Evolutionary conservation across 2,113 vertebrate genomes (phyloP).

Genomic region (Anser brachyrhynchus): DNA sequence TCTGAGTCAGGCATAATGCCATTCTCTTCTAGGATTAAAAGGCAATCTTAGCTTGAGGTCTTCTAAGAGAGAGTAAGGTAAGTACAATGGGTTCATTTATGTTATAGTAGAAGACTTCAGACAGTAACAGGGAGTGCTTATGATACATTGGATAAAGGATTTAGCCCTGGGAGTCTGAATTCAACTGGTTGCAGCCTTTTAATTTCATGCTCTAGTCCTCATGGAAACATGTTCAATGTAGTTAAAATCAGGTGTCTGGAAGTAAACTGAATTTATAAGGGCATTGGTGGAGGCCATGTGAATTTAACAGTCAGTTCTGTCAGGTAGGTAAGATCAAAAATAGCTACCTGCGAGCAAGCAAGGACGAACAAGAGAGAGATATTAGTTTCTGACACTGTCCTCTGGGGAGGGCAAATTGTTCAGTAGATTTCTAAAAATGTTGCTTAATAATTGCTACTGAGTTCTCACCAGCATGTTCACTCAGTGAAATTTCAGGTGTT

Average conservation of each 20-base stretch:
- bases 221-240: not conserved
- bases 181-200: not conserved
- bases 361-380: not conserved
- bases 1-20: not conserved
- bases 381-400: not conserved
- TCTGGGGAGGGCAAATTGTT: not conserved
- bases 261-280: not conserved
- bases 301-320: not conserved
- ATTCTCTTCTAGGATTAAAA: not conserved
- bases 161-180: not conserved
- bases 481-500: not conserved
- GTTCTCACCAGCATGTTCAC: not conserved
- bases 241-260: not conserved
- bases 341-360: not conserved
- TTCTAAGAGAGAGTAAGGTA: not conserved
- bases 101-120: not conserved
- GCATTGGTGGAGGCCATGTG: not conserved
- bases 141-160: not conserved
- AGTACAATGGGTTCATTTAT: not conserved
- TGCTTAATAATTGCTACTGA: not conserved
- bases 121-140: not conserved
- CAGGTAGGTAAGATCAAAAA: not conserved
- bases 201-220: not conserved
- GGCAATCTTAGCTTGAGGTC: not conserved
- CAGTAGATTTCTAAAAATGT: not conserved